Percentiles rank a stretch among this genome's conserved stretches.
Evolutionary conservation across 2,113 vertebrate genomes (phyloP).

Genomic region (Otocyon megalotis): DNA sequence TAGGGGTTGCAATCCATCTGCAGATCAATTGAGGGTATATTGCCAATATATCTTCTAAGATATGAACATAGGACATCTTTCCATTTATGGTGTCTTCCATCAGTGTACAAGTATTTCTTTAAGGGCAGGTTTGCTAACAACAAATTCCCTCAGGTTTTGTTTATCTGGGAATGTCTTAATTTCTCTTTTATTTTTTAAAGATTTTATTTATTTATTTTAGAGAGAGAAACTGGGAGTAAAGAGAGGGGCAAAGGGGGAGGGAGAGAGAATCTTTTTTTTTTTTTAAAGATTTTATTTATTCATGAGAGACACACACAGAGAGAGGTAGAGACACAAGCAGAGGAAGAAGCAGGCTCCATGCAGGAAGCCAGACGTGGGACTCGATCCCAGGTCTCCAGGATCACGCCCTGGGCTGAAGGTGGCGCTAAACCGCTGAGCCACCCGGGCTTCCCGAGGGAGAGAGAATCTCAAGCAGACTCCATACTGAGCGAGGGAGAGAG

Average conservation of each 20-base stretch:
- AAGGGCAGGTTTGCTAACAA: neutral
- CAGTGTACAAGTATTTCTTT: neutral
- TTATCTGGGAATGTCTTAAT: neutral
- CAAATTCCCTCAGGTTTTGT: neutral
- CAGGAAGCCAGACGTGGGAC: too few relatives aligned
- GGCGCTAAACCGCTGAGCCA: too few relatives aligned
- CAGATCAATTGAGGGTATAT: neutral
- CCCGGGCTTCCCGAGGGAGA: too few relatives aligned
- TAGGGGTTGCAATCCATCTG: neutral
- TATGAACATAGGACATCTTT: neutral
- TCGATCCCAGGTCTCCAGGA: too few relatives aligned
- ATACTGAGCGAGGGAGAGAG: neutral
- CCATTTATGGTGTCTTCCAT: neutral
- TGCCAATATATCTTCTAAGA: neutral
- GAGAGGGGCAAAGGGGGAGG: neutral
- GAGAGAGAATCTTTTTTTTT: neutral
- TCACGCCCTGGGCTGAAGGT: too few relatives aligned
- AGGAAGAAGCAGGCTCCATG: too few relatives aligned
- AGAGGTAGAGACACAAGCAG: too few relatives aligned
- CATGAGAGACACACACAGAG: too few relatives aligned
- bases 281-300: too few relatives aligned
- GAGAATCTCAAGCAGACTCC: too few relatives aligned
- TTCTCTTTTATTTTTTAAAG: neutral
- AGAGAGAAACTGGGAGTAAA: neutral
- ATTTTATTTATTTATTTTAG: neutral